Evolutionary conservation across 2,888 invertebrate species (phyloP).

Genomic region (Ornithoptera alexandrae): DNA sequence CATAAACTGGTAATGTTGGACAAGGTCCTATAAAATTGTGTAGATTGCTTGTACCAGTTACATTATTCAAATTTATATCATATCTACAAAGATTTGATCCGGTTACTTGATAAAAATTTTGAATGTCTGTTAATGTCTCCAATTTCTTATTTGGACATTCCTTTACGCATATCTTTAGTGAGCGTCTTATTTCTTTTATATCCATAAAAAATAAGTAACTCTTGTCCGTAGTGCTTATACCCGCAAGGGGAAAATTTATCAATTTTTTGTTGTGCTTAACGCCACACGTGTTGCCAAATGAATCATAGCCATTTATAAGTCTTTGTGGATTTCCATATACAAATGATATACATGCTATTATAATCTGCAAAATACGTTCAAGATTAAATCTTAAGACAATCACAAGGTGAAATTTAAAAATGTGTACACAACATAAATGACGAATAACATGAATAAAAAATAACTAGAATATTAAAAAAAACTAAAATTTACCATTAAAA

Average conservation of each 20-base stretch:
- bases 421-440: no score
- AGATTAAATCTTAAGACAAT: background rate
- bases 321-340: conserved; percentile 92
- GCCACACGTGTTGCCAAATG: conserved; percentile 97
- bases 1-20: conserved; percentile 88
- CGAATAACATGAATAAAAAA: no score
- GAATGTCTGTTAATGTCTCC: conserved; percentile 82
- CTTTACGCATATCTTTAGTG: conserved; percentile 93
- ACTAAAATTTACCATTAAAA: conserved; percentile 85
- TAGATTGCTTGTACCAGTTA: conserved; percentile 62
- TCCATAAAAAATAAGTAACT: conserved; percentile 92
- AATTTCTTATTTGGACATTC: conserved; percentile 88
- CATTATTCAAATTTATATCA: conserved; percentile 80
- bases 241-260: conserved; percentile 86
- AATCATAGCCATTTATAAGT: conserved; percentile 94
- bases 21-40: conserved; percentile 85
- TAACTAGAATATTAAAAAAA: no score
- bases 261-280: conserved; percentile 87
- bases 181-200: conserved; percentile 85
- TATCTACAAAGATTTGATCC: conserved; percentile 89
- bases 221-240: conserved; percentile 88
- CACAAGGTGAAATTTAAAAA: no score
- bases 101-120: conserved; percentile 85
- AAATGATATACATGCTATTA: conserved; percentile 91
- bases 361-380: conserved; percentile 77